These are phyloP conservation scores for Cryptophagus acutangulus DNA, from an alignment of 2,888 invertebrate genomes.

Conservation along the genomic window DNA sequence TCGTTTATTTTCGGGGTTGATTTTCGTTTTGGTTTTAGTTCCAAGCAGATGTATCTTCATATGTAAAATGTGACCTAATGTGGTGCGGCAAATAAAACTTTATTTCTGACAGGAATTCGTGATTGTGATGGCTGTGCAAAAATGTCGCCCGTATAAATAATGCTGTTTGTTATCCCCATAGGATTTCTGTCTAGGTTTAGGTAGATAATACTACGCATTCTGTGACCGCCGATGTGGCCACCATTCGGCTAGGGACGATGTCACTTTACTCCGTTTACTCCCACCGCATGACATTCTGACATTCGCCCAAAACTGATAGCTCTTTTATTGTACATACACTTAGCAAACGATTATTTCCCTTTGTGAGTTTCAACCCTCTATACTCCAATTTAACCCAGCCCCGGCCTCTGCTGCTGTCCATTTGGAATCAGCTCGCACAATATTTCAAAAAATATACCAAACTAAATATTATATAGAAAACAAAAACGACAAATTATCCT, in stretches of 20 bases:
- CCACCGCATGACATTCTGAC: conserved; percentile 5
- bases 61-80: neutral
- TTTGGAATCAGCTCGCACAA: too few relatives aligned
- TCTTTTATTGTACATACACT: conserved; percentile 5
- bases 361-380: too few relatives aligned
- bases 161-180: neutral
- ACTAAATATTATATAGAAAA: too few relatives aligned
- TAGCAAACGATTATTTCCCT: conserved; percentile 4
- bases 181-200: neutral
- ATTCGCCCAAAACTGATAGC: conserved; percentile 6
- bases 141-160: conserved; percentile 4
- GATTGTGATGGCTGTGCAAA: neutral
- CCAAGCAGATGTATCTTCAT: too few relatives aligned
- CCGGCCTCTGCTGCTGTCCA: neutral
- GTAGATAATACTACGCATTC: conserved; percentile 5
- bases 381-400: conserved; percentile 1
- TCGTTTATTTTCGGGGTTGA: too few relatives aligned
- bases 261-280: conserved; percentile 2
- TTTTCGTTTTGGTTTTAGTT: too few relatives aligned
- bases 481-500: too few relatives aligned
- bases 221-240: neutral
- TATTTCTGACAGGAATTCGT: neutral
- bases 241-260: conserved; percentile 4
- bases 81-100: neutral
- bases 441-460: too few relatives aligned